Conservation (phyloP, 2,888 invertebrate species). For the Cheilosia grossa region DNA sequence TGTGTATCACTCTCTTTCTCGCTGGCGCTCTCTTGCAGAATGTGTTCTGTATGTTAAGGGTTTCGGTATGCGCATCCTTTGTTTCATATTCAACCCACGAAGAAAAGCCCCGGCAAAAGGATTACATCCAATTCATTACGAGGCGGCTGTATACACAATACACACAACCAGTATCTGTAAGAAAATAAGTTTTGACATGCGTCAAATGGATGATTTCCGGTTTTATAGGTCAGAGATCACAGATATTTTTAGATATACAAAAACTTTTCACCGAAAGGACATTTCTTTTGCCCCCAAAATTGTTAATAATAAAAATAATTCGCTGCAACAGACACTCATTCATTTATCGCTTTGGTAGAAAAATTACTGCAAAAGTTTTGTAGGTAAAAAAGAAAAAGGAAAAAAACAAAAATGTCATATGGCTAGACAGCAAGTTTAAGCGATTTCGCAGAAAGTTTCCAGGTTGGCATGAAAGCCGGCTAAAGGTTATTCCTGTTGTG, state of each 20-base stretch:
- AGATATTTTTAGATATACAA: conserved; percentile 49
- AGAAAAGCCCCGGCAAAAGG: conserved; percentile 54
- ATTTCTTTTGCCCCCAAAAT: not conserved
- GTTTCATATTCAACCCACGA: conserved; percentile 43
- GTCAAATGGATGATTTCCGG: conserved; percentile 62
- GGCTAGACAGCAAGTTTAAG: conserved; percentile 27
- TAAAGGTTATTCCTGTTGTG: conserved; percentile 6
- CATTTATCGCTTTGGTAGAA: not conserved
- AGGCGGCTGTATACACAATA: conserved; percentile 7
- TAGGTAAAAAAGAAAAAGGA: not conserved
- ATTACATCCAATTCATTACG: conserved; percentile 66
- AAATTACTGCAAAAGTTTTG: conserved; percentile 5
- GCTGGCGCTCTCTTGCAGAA: conserved; percentile 24
- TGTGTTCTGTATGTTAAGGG: conserved; percentile 8
- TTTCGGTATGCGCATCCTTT: conserved; percentile 64
- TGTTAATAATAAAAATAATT: not conserved
- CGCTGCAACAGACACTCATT: not conserved
- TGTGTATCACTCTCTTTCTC: conserved; percentile 16
- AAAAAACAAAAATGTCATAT: not conserved
- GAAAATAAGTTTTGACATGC: conserved; percentile 72
- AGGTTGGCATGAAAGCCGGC: not conserved
- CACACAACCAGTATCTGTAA: conserved; percentile 35
- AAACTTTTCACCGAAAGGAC: conserved; percentile 14
- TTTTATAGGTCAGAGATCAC: conserved; percentile 71
- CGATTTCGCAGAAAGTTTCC: conserved; percentile 15